Percentiles rank a stretch among this genome's conserved stretches.
Conservation (phyloP, 2,888 invertebrate species). For the Zygaena filipendulae region DNA sequence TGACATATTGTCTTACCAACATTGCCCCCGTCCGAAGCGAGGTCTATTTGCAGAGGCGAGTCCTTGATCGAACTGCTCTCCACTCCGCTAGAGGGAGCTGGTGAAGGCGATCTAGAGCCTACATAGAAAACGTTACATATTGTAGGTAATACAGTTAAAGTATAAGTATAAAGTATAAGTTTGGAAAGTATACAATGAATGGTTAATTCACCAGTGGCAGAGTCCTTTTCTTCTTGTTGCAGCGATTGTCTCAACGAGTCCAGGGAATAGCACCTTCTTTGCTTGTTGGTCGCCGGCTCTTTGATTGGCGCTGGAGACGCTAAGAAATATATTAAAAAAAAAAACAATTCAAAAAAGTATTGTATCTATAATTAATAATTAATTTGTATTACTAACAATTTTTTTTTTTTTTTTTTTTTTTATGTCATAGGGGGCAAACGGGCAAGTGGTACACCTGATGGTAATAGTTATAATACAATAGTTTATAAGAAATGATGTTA, state of each 20-base stretch:
- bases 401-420: no score
- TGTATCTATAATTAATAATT: not conserved
- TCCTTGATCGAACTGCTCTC: conserved; percentile 84
- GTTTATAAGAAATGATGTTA: no score
- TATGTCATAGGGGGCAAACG: no score
- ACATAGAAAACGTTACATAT: no score
- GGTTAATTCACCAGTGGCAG: conserved; percentile 45
- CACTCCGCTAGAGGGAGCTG: conserved; percentile 88
- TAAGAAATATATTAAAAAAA: conserved; percentile 9
- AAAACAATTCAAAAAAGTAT: conserved; percentile 1
- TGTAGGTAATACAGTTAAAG: no score
- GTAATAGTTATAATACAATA: no score
- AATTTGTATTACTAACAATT: no score
- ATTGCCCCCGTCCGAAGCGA: conserved; percentile 72
- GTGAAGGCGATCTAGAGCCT: conserved; percentile 85
- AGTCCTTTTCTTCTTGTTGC: conserved; percentile 53
- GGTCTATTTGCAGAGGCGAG: conserved; percentile 85
- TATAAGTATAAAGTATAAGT: no score
- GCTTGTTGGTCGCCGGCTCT: conserved; percentile 30
- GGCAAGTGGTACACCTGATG: no score
- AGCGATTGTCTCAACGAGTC: conserved; percentile 50
- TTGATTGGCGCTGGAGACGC: conserved; percentile 45
- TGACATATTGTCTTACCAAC: conserved; percentile 46
- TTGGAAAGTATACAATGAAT: not conserved
- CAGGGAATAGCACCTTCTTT: conserved; percentile 56